Evolutionary conservation across 2,113 vertebrate genomes (phyloP).

Genomic region (Nematolebias whitei): DNA sequence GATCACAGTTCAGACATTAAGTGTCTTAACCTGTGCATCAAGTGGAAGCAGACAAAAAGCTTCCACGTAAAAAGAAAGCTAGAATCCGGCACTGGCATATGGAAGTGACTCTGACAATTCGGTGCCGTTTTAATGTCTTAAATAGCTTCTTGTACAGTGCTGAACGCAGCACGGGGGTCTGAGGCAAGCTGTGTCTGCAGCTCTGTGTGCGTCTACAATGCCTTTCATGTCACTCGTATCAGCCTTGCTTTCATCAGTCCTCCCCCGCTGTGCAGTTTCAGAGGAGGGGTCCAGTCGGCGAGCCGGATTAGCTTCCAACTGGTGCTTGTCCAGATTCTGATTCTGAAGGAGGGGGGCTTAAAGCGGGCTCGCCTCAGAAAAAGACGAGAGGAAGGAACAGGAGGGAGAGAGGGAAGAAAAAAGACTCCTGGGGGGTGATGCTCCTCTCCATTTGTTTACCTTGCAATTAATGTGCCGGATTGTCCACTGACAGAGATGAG

Average conservation of each 20-base stretch:
- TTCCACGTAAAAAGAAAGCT: constrained; percentile 25
- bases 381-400: constrained; percentile 52
- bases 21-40: constrained; percentile 45
- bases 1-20: constrained; percentile 29
- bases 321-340: constrained; percentile 76
- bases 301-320: constrained; percentile 77
- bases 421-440: constrained; percentile 53
- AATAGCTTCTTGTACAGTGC: constrained; percentile 65
- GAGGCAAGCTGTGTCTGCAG: constrained; percentile 54
- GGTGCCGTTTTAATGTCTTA: constrained; percentile 58
- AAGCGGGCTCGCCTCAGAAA: constrained; percentile 58
- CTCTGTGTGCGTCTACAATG: constrained; percentile 66
- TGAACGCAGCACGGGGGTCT: constrained; percentile 59
- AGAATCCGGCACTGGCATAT: constrained; percentile 33
- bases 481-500: constrained; percentile 48
- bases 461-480: constrained; percentile 66
- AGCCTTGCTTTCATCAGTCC: constrained; percentile 72
- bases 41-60: constrained; percentile 26
- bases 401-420: constrained; percentile 40
- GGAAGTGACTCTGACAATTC: constrained; percentile 29
- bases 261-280: constrained; percentile 69
- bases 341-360: constrained; percentile 68
- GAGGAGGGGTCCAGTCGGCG: constrained; percentile 71
- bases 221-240: constrained; percentile 76
- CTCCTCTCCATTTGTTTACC: constrained; percentile 71